These are phyloP conservation scores for Eristalis intricaria DNA, from an alignment of 2,888 invertebrate genomes.

Conservation along the genomic window DNA sequence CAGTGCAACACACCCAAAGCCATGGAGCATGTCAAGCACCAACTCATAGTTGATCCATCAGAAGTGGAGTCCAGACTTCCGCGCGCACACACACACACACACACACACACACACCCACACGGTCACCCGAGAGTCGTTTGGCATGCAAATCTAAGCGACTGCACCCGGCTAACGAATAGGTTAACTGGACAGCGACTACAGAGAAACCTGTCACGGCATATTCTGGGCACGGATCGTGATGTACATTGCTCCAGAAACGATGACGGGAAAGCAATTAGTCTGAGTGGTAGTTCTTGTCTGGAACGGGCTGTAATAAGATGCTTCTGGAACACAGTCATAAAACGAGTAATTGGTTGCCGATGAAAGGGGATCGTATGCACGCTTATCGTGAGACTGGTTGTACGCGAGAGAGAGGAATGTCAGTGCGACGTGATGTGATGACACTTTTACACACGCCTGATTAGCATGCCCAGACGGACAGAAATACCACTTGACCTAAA, in stretches of 20 bases:
- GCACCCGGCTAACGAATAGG: conserved; percentile 5
- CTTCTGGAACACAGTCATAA: neutral
- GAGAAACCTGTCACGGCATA: conserved; percentile 12
- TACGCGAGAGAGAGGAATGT: neutral
- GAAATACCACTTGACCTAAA: neutral
- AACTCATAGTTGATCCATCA: neutral
- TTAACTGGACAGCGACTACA: neutral
- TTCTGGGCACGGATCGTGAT: conserved; percentile 6
- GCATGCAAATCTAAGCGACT: conserved; percentile 20
- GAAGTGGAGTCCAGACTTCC: conserved; percentile 9
- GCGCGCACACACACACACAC: neutral
- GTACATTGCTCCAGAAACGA: conserved; percentile 25
- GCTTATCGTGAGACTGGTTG: neutral
- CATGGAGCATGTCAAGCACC: neutral
- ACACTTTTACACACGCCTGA: neutral
- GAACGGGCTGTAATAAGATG: conserved; percentile 6
- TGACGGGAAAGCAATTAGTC: conserved; percentile 18
- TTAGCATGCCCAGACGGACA: neutral
- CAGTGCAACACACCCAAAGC: conserved; percentile 13
- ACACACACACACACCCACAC: neutral
- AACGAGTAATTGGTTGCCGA: neutral
- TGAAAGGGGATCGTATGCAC: neutral
- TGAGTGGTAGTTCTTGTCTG: conserved; percentile 12
- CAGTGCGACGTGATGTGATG: neutral
- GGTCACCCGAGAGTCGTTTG: neutral